These are phyloP conservation scores for Leucoma salicis DNA, from an alignment of 2,888 invertebrate genomes.

Conservation along the genomic window DNA sequence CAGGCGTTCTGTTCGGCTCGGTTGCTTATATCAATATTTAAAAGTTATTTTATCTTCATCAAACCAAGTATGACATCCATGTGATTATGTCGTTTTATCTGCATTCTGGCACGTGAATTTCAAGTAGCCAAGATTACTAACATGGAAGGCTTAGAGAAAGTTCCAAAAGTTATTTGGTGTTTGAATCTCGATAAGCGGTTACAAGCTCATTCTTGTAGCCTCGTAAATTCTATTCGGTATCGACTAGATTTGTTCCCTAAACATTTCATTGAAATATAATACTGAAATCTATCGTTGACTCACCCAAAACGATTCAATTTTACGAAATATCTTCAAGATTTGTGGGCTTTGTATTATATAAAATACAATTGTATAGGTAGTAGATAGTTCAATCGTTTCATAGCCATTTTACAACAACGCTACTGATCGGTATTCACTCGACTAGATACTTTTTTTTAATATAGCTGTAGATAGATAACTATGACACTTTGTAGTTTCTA, in stretches of 20 bases:
- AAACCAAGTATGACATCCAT: constrained; percentile 18
- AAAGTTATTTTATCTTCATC: constrained; percentile 22
- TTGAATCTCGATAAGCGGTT: constrained; percentile 50
- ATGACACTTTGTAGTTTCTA: too few relatives aligned
- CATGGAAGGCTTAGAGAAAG: constrained; percentile 52
- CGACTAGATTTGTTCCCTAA: constrained; percentile 56
- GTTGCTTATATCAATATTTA: constrained; percentile 22
- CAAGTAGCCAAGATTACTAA: constrained; percentile 27
- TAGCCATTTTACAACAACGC: too few relatives aligned
- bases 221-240: constrained; percentile 62
- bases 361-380: too few relatives aligned
- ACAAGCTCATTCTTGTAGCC: constrained; percentile 60
- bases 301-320: constrained; percentile 56
- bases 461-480: too few relatives aligned
- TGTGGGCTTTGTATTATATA: constrained; percentile 30
- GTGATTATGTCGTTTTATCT: constrained; percentile 29
- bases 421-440: too few relatives aligned
- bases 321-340: constrained; percentile 50
- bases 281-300: constrained; percentile 60
- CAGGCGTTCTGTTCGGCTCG: constrained; percentile 27
- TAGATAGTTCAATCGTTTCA: too few relatives aligned
- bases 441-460: too few relatives aligned
- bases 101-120: constrained; percentile 27
- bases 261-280: constrained; percentile 66
- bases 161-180: constrained; percentile 48